Conservation (phyloP, 1,140 invertebrate species). For the Aphelinus atriplicis region DNA sequence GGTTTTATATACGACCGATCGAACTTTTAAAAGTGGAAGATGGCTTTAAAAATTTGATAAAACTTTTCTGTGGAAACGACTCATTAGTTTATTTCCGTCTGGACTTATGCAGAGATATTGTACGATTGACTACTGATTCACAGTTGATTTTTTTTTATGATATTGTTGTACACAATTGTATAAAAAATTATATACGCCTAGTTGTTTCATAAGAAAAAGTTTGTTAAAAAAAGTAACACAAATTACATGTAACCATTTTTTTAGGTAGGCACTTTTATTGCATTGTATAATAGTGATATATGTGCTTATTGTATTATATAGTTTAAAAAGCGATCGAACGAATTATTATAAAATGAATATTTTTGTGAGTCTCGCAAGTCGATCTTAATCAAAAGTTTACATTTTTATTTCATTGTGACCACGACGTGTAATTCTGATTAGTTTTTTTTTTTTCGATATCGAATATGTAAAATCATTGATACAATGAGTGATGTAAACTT, state of each 20-base stretch:
- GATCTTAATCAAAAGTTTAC: slow-evolving; percentile 56
- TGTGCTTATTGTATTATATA: slow-evolving; percentile 64
- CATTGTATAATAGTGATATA: slow-evolving; percentile 60
- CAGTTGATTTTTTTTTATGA: slow-evolving; percentile 24
- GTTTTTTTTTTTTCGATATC: not conserved
- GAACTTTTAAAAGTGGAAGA: slow-evolving; percentile 1
- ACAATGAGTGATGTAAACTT: too few species aligned
- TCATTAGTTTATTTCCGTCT: slow-evolving; percentile 9
- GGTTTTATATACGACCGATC: not conserved
- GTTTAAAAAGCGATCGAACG: slow-evolving; percentile 48
- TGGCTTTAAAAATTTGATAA: slow-evolving; percentile 16
- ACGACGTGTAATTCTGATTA: slow-evolving; percentile 19
- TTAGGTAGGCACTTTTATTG: slow-evolving; percentile 53
- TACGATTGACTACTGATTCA: slow-evolving; percentile 28
- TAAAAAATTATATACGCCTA: slow-evolving; percentile 50
- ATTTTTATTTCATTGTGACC: slow-evolving; percentile 45
- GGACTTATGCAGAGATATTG: slow-evolving; percentile 27
- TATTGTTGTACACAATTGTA: slow-evolving; percentile 40
- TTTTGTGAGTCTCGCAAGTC: slow-evolving; percentile 49
- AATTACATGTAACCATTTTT: slow-evolving; percentile 47
- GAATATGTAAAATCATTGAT: not conserved
- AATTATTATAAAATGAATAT: slow-evolving; percentile 45
- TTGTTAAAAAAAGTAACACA: slow-evolving; percentile 56
- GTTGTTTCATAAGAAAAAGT: slow-evolving; percentile 54
- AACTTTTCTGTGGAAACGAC: slow-evolving; percentile 9